Evolutionary conservation across 2,888 invertebrate genomes (phyloP), one percentile per base, ranked within the genome.

Genomic region (Cenopis cana): DNA sequence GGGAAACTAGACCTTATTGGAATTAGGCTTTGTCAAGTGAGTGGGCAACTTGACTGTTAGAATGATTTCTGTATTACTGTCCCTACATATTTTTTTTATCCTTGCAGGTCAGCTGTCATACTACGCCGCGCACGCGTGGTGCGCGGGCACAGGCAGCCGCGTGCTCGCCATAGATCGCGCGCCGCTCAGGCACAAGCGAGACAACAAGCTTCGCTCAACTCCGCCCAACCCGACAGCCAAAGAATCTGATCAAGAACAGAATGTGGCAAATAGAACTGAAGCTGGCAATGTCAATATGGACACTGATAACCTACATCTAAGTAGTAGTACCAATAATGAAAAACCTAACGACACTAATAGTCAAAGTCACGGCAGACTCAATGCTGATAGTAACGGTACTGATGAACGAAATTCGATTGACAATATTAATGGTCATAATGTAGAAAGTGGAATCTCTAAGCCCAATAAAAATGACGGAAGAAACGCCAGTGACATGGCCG

Each of bases 151-250:
- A 59, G 93, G 94, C 18, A 94, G 95, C 74, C 89, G 95, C 68
- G 95, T 97, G 77, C 82, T 98, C 73, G 90, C 97, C 29, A 93
- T 98, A 61, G 98, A 98, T 89, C 95, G 96, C 75, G 96, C 97
- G 38, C 95, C 96, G 76, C 95, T 96, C 76, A 95, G 98, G 6
- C 97, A 98, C 88, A 97, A 97, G 90, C 95, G 95, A 77, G 97
- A 97, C 83, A 87, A 86, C 85, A 81, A 81, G 75, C 79, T 88
- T 77, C 76, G 79, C 36, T 75, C 60, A 20, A 59, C 72, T 62
- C 54, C 73, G 20, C 72, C 74, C 50, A 62, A 52, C n/a, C 60
- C 18, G 55, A 46, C 17, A 36, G 41, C 18, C 18, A 12, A 46
- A n/a, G n/a, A 46, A 46, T n/a, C 46, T 46, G 46, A 3, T 46